Evolutionary conservation across 2,113 vertebrate genomes (phyloP), one percentile per base, ranked within the genome.

Genomic region (Haemorhous mexicanus): DNA sequence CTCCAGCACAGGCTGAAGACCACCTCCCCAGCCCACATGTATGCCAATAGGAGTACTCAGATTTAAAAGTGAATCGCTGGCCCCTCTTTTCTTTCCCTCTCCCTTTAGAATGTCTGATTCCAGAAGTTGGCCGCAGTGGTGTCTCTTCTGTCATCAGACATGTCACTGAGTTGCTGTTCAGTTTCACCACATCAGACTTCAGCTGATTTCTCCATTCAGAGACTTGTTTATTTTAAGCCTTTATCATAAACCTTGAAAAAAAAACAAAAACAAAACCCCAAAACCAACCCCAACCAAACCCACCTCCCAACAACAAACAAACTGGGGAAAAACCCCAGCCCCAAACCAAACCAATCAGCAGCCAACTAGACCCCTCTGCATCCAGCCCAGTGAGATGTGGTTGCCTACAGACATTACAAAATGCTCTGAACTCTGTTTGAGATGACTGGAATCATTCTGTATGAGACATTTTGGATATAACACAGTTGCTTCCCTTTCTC

Each of bases 401-500:
- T 58, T 92, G 94, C 95, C 96, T 74, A 79, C 8, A 97, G 96
- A 97, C 95, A 95, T 98, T 97, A 97, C 46, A 74, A 98, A 98
- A 98, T 96, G 91, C 96, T 97, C 95, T 93, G 91, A 98, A 98
- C 97, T 97, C 97, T 83, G 93, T 79, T 90, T 11, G 78, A 95
- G 95, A 96, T 78, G 87, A 91, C 86, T 91, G 85, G 87, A 92
- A 97, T 87, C 10, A 0, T 94, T 95, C 90, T 90, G 62, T 53
- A 93, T 4, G 20, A 97, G 89, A 92, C 76, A 87, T 96, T 96
- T 96, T 95, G 73, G 93, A 94, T 91, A 94, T 41, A 90, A 86
- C 72, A 83, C 47, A 11, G 69, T 81, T 93, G 64, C 62, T 88
- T 75, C n/a, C 35, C 22, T 90, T 94, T 78, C 86, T 89, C 44